Evolutionary conservation across 2,113 vertebrate species (phyloP).

Genomic region (Tympanuchus pallidicinctus): DNA sequence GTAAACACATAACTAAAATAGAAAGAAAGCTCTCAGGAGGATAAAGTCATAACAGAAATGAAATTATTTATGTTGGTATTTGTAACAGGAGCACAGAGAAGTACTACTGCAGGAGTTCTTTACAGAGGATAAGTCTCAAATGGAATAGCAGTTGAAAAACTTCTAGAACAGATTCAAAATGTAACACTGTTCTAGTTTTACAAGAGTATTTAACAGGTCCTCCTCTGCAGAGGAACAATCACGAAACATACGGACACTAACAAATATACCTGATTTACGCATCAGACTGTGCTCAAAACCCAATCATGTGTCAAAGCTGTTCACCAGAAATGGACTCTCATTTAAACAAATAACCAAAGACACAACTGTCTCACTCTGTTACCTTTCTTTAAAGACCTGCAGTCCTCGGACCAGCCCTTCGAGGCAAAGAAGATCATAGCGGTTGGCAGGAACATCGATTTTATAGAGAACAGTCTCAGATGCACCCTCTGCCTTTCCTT

Average conservation of each 20-base stretch:
- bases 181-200: neutral
- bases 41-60: neutral
- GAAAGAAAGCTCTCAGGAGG: neutral
- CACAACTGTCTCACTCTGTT: neutral
- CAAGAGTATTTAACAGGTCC: neutral
- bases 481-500: conserved; percentile 88
- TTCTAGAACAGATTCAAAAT: neutral
- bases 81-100: neutral
- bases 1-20: neutral
- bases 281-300: neutral
- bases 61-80: neutral
- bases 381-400: conserved; percentile 97
- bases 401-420: conserved; percentile 94
- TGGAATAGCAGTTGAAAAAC: neutral
- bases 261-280: neutral
- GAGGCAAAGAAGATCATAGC: conserved; percentile 95
- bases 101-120: neutral
- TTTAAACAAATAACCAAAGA: neutral
- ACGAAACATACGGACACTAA: neutral
- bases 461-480: conserved; percentile 94
- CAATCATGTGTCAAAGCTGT: neutral
- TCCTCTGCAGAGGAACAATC: neutral
- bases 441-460: conserved; percentile 97
- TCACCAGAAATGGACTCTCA: neutral
- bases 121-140: neutral